These are phyloP conservation scores for Drosophila neonasuta DNA, from an alignment of 2,888 invertebrate species.

Conservation along the genomic window DNA sequence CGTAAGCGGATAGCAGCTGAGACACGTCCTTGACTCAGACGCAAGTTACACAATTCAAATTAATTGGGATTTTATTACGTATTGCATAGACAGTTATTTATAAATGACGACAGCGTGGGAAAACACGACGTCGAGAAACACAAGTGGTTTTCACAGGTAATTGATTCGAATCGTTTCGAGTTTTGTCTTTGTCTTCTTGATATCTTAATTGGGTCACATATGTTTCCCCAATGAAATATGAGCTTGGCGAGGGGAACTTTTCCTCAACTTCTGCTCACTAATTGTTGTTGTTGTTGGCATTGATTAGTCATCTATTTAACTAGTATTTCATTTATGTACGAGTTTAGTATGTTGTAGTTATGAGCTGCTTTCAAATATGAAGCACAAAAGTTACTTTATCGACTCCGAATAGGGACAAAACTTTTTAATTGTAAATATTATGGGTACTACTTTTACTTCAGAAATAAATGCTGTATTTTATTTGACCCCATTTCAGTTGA, in stretches of 20 bases:
- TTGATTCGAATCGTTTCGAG: conserved; percentile 15
- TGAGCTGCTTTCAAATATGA: not conserved
- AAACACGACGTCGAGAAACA: conserved; percentile 15
- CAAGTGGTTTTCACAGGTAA: conserved; percentile 23
- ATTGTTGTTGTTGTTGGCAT: not conserved
- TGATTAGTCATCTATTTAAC: not conserved
- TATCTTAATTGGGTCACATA: conserved; percentile 18
- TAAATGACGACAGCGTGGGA: not conserved
- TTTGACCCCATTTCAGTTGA: not conserved
- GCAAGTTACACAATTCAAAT: conserved; percentile 43
- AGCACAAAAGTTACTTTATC: not conserved
- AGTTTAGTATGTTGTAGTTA: not conserved
- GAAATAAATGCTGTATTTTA: not conserved
- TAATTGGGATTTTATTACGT: conserved; percentile 45
- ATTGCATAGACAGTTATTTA: conserved; percentile 27
- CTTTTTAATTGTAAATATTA: not conserved
- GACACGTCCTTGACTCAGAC: conserved; percentile 15
- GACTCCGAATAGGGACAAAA: not conserved
- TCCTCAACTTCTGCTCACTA: not conserved
- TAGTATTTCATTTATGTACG: not conserved
- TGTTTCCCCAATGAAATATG: not conserved
- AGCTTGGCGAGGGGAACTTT: not conserved
- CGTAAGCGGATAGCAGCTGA: conserved; percentile 17
- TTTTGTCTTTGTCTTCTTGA: not conserved
- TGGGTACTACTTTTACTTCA: not conserved